phyloP scores from a whole-genome alignment of 2,113 vertebrate species.

The Typhlomys cinereus region DNA sequence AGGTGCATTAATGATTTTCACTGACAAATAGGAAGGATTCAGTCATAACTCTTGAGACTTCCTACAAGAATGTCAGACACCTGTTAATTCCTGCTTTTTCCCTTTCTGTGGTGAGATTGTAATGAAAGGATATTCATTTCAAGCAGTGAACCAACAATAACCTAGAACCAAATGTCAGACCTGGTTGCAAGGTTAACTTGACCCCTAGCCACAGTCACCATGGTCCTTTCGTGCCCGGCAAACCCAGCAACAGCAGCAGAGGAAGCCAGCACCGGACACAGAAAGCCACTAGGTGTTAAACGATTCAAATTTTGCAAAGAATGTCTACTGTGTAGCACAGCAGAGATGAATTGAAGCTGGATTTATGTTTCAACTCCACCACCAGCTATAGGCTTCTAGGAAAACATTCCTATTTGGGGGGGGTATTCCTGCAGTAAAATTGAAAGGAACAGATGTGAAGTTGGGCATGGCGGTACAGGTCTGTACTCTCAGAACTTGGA shows the following conservation, averaged over 20 bases:
- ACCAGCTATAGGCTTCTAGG: background rate
- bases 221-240: background rate
- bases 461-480: background rate
- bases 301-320: too few species aligned
- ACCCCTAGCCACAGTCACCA: too few species aligned
- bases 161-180: background rate
- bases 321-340: background rate
- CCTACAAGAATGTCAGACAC: background rate
- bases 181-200: background rate
- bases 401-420: background rate
- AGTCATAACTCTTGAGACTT: too few species aligned
- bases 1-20: background rate
- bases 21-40: background rate
- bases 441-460: background rate
- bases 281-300: too few species aligned
- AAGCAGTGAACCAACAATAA: rapidly evolving
- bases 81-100: background rate
- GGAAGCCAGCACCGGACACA: background rate
- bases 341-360: background rate
- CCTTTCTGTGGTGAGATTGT: background rate
- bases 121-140: background rate
- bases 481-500: background rate
- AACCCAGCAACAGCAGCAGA: background rate
- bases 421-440: background rate
- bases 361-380: background rate